A percentile compares a stretch with the other conserved stretches of the same genome.
phyloP scores from a whole-genome alignment of 2,888 invertebrate species.

The Electrophaes corylata region DNA sequence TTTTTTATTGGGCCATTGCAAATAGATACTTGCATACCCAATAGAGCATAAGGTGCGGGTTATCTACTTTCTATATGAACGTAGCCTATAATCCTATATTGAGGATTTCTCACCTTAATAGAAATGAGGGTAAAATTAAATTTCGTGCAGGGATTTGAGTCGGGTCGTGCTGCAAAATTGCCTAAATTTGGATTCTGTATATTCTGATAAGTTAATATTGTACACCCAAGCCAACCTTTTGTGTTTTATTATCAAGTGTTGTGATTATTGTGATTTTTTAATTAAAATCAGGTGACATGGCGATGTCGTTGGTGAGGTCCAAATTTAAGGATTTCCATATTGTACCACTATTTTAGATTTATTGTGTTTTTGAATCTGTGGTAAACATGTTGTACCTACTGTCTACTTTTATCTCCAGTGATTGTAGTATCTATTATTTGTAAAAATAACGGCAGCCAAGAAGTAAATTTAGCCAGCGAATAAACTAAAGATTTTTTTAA shows the following conservation, averaged over 20 bases:
- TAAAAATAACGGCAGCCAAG: too few relatives aligned
- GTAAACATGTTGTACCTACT: too few relatives aligned
- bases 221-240: constrained; percentile 37
- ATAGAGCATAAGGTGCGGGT: background rate
- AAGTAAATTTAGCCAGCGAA: too few relatives aligned
- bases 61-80: constrained; percentile 7
- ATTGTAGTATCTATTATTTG: too few relatives aligned
- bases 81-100: constrained; percentile 41
- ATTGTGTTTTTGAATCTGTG: too few relatives aligned
- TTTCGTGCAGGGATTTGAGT: constrained; percentile 36
- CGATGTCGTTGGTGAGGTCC: too few relatives aligned
- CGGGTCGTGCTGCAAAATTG: constrained; percentile 42
- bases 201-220: constrained; percentile 57
- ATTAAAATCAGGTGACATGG: constrained; percentile 27
- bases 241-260: constrained; percentile 36
- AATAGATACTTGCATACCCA: too few relatives aligned
- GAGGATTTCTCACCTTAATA: constrained; percentile 46
- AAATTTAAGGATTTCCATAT: too few relatives aligned
- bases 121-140: constrained; percentile 46
- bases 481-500: too few relatives aligned
- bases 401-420: too few relatives aligned
- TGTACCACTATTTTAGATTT: too few relatives aligned
- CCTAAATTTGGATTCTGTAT: constrained; percentile 50
- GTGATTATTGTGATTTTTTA: constrained; percentile 35
- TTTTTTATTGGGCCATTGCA: too few relatives aligned